Evolutionary conservation across 1,140 invertebrate species (phyloP), one percentile per base, ranked within the genome.

Genomic region (Hycleus phaleratus): DNA sequence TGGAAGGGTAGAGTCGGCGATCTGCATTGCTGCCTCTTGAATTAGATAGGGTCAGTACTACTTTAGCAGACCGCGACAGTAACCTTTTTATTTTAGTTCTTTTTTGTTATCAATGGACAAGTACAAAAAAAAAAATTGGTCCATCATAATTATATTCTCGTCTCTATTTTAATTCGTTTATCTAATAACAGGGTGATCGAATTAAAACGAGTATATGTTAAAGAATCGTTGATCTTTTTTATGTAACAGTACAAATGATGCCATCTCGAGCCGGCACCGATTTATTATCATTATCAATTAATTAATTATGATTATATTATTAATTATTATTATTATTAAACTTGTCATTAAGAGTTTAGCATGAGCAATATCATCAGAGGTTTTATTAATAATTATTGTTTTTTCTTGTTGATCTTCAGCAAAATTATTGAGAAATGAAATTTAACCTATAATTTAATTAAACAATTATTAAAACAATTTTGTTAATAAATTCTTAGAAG

Each of bases 21-120:
- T 66, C 66, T 71, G 68, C 68, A 71, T 69, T 71, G 63, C 67
- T 60, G 61, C 59, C 60, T 48, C 64, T 69, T 65, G 12, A 3
- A 18, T 62, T 67, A 68, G 61, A 51, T 64, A 68, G 64, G 63
- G 62, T 45, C 58, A 60, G 66, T 60, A 69, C 61, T 68, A 69
- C 66, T 69, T 71, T 69, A 69, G 68, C 69, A 68, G 66, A 60
- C 56, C 48, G 49, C 43, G 60, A 59, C 60, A 58, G 42, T 47
- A 59, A 56, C 58, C 60, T 54, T 46, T 66, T 66, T 61, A 18
- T 18, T 18, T 18, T 18, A 18, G 18, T 18, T 18, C 18, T 18
- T 18, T 18, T 18, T 18, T 18, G 18, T 65, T 67, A 55, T 47
- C 52, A 60, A 62, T 42, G 53, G 38, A 25, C 11, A 26, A 5